Base-by-base conservation (phyloP, 1,140 invertebrate species). In the Pectinophora gossypiella region DNA sequence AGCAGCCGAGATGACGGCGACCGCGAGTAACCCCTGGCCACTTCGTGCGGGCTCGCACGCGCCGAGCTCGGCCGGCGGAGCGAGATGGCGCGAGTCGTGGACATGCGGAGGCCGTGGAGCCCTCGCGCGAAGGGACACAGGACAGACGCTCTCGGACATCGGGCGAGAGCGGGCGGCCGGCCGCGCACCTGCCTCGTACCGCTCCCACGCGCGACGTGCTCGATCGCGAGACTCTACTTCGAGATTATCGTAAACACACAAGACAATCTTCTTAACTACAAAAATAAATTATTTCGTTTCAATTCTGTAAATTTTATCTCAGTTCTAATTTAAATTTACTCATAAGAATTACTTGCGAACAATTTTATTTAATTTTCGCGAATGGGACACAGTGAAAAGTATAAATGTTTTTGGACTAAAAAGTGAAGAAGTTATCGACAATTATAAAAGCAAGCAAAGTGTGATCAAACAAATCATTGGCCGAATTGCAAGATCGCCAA, bases 71-170 rank as follows among this genome's bases (percentile, higher is more conserved):
- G 80, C 78, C 82, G 73, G 67, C 67, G 53, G 78, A 83, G 77
- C 51, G 82, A 83, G 82, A 83, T 67, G 65, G 79, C 66, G 71
- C 64, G 62, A 75, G 50, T 74, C 61, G 71, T 75, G 75, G 81
- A 78, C 77, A 81, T 65, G 67, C 59, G 61, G 78, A 78, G 76
- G 76, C 75, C 73, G 73, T 65, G 72, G 76, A 82, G 83, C 80
- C 80, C 79, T 84, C 76, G 83, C 76, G 77, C 69, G 61, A 86
- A 86, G 83, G 83, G 83, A 84, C 80, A 85, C 72, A 78, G 85
- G 85, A 86, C 85, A 89, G 85, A 88, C 87, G 85, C 77, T 81
- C 81, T 85, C 82, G 85, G 84, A 88, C 87, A 87, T 68, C 86
- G 84, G 87, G 75, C 87, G 82, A 80, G 85, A 83, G 82, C 80